Conservation (phyloP, 1,140 invertebrate genomes). For the Drosophila parabipectinata region DNA sequence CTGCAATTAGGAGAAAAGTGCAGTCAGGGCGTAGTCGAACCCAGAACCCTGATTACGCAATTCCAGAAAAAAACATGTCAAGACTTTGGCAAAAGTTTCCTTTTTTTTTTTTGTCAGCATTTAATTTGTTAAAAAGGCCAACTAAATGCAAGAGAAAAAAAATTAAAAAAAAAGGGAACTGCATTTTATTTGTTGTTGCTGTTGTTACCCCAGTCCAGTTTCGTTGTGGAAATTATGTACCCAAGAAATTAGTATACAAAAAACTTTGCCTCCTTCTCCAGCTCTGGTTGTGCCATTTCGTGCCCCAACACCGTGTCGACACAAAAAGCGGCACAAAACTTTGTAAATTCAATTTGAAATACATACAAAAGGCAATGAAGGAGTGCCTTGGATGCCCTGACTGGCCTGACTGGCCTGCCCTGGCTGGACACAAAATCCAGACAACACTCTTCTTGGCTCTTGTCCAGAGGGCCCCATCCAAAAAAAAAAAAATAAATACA, state of each 20-base stretch:
- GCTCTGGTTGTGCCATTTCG: no score
- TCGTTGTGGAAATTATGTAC: constrained; percentile 72
- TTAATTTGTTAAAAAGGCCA: constrained; percentile 81
- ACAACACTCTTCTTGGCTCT: constrained; percentile 25
- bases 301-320: background rate
- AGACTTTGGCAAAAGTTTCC: constrained; percentile 39
- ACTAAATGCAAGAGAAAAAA: constrained; percentile 55
- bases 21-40: constrained; percentile 2
- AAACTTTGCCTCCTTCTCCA: constrained; percentile 53
- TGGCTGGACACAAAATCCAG: constrained; percentile 3
- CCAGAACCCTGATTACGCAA: constrained; percentile 38
- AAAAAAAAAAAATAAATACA: no score
- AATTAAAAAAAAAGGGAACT: constrained; percentile 40
- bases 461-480: constrained; percentile 3
- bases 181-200: constrained; percentile 27
- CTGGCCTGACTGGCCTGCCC: background rate
- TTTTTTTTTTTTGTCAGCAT: constrained; percentile 30
- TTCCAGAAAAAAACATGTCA: constrained; percentile 39
- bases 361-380: constrained; percentile 56
- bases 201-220: constrained; percentile 7
- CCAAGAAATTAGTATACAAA: constrained; percentile 77
- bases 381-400: background rate
- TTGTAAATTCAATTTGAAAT: constrained; percentile 82
- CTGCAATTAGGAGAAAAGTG: constrained; percentile 21
- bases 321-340: constrained; percentile 53